These are phyloP conservation scores for Cynopterus brachyotis DNA, from an alignment of 2,113 vertebrate species.

Conservation along the genomic window DNA sequence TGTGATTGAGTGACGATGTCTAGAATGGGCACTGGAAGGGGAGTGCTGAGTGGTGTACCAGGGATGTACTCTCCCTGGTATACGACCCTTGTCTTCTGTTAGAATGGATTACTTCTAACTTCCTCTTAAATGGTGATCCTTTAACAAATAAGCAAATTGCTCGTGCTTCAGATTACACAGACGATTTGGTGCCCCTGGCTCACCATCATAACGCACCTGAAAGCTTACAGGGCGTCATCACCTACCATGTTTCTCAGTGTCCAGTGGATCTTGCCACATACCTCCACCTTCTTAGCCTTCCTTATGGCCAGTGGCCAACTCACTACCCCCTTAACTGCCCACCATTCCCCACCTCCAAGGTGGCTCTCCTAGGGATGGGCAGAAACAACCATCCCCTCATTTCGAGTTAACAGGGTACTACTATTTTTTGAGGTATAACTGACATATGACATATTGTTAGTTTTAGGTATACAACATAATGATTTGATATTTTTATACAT, in stretches of 20 bases:
- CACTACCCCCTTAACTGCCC: neutral
- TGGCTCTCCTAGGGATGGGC: neutral
- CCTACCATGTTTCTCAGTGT: neutral
- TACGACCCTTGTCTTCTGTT: neutral
- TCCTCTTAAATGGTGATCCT: neutral
- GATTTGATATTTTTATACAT: neutral
- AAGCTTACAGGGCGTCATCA: neutral
- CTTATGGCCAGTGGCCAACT: neutral
- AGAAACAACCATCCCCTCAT: neutral
- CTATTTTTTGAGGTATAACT: neutral
- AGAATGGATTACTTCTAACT: neutral
- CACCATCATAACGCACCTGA: neutral
- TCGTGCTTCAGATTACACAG: neutral
- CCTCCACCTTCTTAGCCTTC: neutral
- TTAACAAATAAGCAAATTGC: neutral
- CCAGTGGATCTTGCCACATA: neutral
- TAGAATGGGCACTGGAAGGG: neutral
- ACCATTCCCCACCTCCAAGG: neutral
- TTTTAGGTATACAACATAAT: neutral
- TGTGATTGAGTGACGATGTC: constrained; percentile 7
- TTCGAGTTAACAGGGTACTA: neutral
- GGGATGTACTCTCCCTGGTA: neutral
- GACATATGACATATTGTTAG: neutral
- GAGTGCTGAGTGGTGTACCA: neutral
- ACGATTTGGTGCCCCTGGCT: neutral